Evolutionary conservation across 2,888 invertebrate genomes (phyloP), one percentile per base, ranked within the genome.

Genomic region (Drosophila robusta): DNA sequence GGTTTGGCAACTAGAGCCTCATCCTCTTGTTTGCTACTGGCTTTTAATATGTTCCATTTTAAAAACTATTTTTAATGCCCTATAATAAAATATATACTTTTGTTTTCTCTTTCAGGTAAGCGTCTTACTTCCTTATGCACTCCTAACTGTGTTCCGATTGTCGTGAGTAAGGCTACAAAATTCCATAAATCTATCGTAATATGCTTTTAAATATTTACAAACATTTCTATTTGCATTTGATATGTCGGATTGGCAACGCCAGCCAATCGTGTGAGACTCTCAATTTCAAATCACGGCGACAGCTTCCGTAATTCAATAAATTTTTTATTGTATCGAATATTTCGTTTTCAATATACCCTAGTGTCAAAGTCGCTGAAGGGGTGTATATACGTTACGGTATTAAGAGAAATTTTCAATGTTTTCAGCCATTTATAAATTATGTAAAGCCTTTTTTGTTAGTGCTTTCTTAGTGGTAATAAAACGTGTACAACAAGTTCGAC

Each of bases 281-380:
- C 78, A 67, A 73, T 88, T 67, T 73, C 70, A 76, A 86, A 87
- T 77, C 81, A 75, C 49, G 29, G 46, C 68, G 55, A 63, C 67
- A 78, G 76, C 57, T 85, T 87, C 86, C 86, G 85, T 86, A 80
- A 85, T 87, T 67, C 80, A 86, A 85, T 85, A 80, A 82, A 72
- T 69, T 46, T 71, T 82, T 65, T 63, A 76, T 79, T 74, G 67
- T 69, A 65, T 75, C 58, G 66, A 68, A 66, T 66, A 65, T 76
- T 70, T 52, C 41, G 29, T 36, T 50, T 67, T 38, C 26, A 45
- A 61, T 44, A 61, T 67, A 57, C 84, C 58, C 60, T 67, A 24
- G 51, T 7, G 18, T 24, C 38, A 22, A 24, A 11, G 9, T 16
- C 0, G 7, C 4, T 2, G 0, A 6, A 6, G 6, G 36, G 55